Conservation (phyloP, 2,113 vertebrate species). For the Conger conger region DNA sequence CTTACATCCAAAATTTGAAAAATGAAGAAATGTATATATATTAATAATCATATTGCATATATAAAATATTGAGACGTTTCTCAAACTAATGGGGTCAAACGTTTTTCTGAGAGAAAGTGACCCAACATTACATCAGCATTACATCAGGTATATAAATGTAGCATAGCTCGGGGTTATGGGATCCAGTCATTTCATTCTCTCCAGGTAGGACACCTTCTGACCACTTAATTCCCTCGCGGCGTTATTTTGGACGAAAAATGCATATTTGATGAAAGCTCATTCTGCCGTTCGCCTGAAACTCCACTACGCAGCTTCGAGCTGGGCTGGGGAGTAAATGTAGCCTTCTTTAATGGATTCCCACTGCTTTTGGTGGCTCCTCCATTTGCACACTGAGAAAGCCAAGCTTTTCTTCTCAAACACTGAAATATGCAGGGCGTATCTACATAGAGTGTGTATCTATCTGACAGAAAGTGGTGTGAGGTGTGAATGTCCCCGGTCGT, state of each 20-base stretch:
- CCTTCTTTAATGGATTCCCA: background rate
- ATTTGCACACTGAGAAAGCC: background rate
- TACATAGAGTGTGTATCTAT: background rate
- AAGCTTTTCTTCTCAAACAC: background rate
- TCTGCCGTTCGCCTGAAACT: constrained; percentile 70
- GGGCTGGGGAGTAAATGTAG: constrained; percentile 3
- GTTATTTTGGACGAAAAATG: constrained; percentile 69
- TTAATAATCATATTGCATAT: constrained; percentile 79
- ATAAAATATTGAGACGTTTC: constrained; percentile 72
- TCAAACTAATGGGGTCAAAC: constrained; percentile 49
- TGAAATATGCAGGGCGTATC: background rate
- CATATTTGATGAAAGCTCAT: constrained; percentile 80
- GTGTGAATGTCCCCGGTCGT: background rate
- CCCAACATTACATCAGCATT: constrained; percentile 70
- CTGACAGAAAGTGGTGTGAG: background rate
- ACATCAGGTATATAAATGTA: constrained; percentile 79
- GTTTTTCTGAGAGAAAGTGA: constrained; percentile 49
- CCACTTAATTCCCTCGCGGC: constrained; percentile 65
- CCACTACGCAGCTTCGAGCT: constrained; percentile 60
- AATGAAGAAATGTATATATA: constrained; percentile 80
- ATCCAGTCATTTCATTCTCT: constrained; percentile 71
- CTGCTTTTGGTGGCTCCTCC: background rate
- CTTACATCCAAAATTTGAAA: constrained; percentile 75
- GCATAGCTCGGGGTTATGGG: constrained; percentile 72
- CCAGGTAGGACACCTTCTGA: constrained; percentile 72